Evolutionary conservation across 2,113 vertebrate species (phyloP).

Genomic region (Brevimyrus niger): DNA sequence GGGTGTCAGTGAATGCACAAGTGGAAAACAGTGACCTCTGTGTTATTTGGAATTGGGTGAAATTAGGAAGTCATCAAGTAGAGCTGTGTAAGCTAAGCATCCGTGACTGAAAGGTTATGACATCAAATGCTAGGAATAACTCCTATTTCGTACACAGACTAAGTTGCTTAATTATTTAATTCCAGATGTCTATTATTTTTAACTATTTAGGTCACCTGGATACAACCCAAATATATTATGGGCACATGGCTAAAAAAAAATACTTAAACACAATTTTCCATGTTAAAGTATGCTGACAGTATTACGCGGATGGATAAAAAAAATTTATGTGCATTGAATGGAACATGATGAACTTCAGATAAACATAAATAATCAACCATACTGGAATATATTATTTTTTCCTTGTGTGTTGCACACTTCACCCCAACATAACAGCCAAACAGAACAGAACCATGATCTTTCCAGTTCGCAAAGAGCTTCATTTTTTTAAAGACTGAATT

Average conservation of each 20-base stretch:
- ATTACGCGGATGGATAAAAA: neutral
- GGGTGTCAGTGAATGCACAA: neutral
- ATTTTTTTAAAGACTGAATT: neutral
- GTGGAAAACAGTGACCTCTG: neutral
- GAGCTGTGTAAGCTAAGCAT: neutral
- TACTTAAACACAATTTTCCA: neutral
- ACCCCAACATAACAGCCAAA: neutral
- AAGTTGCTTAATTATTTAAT: constrained; percentile 3
- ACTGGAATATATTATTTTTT: neutral
- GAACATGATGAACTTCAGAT: neutral
- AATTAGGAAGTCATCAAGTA: neutral
- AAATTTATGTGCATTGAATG: neutral
- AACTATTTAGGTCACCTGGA: constrained; percentile 4
- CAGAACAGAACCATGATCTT: neutral
- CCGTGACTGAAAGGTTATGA: neutral
- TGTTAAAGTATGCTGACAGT: neutral
- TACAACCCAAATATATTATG: neutral
- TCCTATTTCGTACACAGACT: neutral
- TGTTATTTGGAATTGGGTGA: neutral
- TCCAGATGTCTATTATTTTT: neutral
- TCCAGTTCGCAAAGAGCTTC: neutral
- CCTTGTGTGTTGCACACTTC: neutral
- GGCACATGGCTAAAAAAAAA: neutral
- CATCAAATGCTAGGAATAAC: neutral
- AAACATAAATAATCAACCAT: neutral